These are phyloP conservation scores for Oreochromis tanganicae DNA, from an alignment of 2,113 vertebrate species.

Conservation along the genomic window DNA sequence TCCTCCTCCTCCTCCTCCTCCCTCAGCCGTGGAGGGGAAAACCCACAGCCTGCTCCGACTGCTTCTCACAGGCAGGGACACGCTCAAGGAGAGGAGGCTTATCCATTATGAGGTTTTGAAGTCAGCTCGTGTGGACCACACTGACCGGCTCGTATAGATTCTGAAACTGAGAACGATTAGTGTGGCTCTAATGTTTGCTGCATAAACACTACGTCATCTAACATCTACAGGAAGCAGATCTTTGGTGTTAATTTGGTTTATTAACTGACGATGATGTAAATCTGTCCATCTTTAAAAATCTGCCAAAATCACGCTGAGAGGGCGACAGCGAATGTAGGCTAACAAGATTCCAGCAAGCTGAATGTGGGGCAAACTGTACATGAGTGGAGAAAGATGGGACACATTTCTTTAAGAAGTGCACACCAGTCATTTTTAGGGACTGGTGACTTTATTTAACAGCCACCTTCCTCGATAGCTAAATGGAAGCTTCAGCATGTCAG, in stretches of 20 bases:
- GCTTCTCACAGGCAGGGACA: conserved; percentile 10
- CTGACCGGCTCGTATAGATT: not conserved
- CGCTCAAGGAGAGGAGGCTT: not conserved
- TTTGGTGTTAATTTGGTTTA: not conserved
- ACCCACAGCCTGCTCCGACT: conserved; percentile 24
- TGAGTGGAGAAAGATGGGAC: not conserved
- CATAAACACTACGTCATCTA: not conserved
- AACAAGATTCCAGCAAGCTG: not conserved
- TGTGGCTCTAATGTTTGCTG: not conserved
- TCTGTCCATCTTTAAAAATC: not conserved
- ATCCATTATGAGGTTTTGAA: not conserved
- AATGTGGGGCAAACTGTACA: not conserved
- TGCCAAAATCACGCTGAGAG: not conserved
- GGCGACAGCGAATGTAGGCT: not conserved
- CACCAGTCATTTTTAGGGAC: fast-evolving
- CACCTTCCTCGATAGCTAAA: not conserved
- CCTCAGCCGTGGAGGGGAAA: conserved; percentile 19
- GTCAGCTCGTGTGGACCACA: not conserved
- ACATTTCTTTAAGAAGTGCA: not conserved
- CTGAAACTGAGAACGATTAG: not conserved
- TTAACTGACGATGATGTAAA: not conserved
- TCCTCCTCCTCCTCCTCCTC: not conserved
- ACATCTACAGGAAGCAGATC: not conserved
- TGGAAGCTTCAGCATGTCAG: not conserved
- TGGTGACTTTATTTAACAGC: not conserved